Percentiles rank a stretch among this genome's conserved stretches.
These are phyloP conservation scores for Peromyscus nudipes DNA, from an alignment of 2,797 vertebrate species.

Conservation along the genomic window DNA sequence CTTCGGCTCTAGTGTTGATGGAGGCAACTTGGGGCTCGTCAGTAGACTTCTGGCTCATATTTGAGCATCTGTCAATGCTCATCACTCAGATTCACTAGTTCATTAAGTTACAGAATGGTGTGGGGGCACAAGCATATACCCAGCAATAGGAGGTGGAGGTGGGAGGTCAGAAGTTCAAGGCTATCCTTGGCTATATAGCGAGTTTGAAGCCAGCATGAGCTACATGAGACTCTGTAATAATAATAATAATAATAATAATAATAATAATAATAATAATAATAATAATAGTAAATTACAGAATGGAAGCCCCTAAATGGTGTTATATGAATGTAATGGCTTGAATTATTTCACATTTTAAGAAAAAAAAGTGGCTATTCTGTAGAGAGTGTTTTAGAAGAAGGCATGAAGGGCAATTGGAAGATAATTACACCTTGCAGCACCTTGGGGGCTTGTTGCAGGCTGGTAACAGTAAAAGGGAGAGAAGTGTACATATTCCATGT, in stretches of 20 bases:
- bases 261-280: no score
- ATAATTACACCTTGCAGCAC: not conserved
- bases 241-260: no score
- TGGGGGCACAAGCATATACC: not conserved
- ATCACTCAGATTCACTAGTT: not conserved
- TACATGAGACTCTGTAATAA: not conserved
- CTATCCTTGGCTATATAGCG: not conserved
- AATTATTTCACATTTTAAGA: constrained; percentile 11
- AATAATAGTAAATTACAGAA: not conserved
- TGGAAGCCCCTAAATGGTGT: not conserved
- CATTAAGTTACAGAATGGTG: constrained; percentile 24
- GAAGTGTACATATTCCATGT: not conserved
- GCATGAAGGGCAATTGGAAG: not conserved
- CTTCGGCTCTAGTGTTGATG: not conserved
- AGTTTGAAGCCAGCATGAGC: not conserved
- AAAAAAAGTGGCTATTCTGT: not conserved
- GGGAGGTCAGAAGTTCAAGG: not conserved
- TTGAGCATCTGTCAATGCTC: not conserved
- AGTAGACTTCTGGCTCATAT: not conserved
- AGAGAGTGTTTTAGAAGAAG: not conserved
- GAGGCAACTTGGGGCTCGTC: not conserved
- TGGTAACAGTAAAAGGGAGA: not conserved
- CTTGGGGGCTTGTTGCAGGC: not conserved
- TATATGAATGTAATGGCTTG: not conserved
- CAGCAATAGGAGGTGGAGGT: not conserved